Base-by-base conservation (phyloP, 2,113 vertebrate genomes). In the Calidris pugnax region DNA sequence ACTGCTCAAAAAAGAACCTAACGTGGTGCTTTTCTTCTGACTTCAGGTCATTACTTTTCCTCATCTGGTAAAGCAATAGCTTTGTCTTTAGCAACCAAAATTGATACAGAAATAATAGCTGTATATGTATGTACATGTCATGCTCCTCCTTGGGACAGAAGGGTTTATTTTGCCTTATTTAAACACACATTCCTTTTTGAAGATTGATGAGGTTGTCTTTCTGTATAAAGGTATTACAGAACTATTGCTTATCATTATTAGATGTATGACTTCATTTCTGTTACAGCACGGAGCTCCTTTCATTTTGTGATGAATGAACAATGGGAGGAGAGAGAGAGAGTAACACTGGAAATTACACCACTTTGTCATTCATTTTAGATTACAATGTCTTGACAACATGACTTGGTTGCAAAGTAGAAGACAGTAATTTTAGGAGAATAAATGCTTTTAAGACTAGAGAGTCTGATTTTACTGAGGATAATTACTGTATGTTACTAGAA, bases 241-340 rank as follows among this genome's bases (percentile, higher is more conserved):
- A 33, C 37, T 80, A 32, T 80, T 90, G 22, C 88, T 90, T 86
- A 75, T 80, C 55, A 9, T 75, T 85, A 77, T 86, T 90, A 87
- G 72, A 62, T 60, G 20, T 84, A 63, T 59, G 68, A 90, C 32
- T 95, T 88, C 30, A 80, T 88, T 92, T 86, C 67, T 95, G 3
- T 74, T 92, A 45, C 47, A 86, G 59, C 55, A 56, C 0, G 12
- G 51, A 86, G 33, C 64, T 94, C 39, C 79, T 90, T 93, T 94
- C 75, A 47, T 72, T 91, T 92, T 59, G 32, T 89, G 82, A 81
- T 93, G 82, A 96, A 85, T 95, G 90, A 95, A 51, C 67, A 71
- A 67, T 33, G 56, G 3, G 21, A 24, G 33, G 33, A 60, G 48
- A 50, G 66, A 74, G 69, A 82, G 68, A 89, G 45, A 47, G 35